phyloP scores from a whole-genome alignment of 1,140 invertebrate genomes.

The Halictus rubicundus region DNA sequence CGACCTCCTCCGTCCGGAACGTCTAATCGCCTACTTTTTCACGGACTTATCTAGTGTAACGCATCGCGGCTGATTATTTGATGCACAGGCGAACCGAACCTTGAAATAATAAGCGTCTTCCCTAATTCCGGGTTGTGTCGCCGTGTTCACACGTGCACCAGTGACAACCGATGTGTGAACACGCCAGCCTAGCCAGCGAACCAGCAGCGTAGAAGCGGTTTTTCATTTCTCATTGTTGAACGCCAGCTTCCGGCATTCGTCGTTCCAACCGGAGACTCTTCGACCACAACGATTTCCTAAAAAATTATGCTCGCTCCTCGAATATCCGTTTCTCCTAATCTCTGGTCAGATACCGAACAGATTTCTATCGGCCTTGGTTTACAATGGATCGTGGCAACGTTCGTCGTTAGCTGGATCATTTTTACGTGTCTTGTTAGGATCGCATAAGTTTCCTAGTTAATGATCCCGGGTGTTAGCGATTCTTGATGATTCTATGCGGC shows the following conservation, averaged over 20 bases:
- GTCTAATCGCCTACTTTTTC: constrained; percentile 61
- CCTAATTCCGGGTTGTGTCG: constrained; percentile 71
- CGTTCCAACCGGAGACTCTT: too few relatives aligned
- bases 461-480: constrained; percentile 6
- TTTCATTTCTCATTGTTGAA: constrained; percentile 23
- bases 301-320: not conserved
- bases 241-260: not conserved
- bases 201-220: constrained; percentile 54
- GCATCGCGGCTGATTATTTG: constrained; percentile 69
- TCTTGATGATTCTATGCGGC: constrained; percentile 5
- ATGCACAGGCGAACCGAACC: constrained; percentile 70
- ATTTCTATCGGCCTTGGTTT: not conserved
- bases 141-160: constrained; percentile 64
- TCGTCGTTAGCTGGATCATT: constrained; percentile 7
- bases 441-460: constrained; percentile 22
- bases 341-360: not conserved
- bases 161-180: constrained; percentile 70
- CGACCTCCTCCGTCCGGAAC: constrained; percentile 19
- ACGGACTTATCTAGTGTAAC: constrained; percentile 66
- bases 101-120: constrained; percentile 73
- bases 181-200: constrained; percentile 38
- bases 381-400: not conserved
- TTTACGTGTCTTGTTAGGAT: constrained; percentile 14
- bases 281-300: too few relatives aligned
- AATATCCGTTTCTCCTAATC: not conserved